Evolutionary conservation across 2,888 invertebrate genomes (phyloP), one percentile per base, ranked within the genome.

Genomic region (Agrochola lota): DNA sequence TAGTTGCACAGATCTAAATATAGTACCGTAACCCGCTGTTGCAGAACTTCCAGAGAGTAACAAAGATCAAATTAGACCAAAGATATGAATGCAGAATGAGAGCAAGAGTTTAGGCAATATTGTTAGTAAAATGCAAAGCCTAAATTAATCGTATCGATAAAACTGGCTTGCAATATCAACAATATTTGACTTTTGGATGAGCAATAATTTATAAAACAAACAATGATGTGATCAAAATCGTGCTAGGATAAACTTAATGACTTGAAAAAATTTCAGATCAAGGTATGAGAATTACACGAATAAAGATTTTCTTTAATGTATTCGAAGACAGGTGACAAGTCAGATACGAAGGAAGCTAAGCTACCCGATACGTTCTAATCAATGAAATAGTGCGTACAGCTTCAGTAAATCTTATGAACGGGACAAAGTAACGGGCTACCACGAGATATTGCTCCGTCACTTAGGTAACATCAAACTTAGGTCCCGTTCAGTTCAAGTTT

Each of bases 381-480:
- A 81, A 76, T 70, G 55, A 76, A 71, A 76, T 81, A 74, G 68
- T 79, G 62, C 66, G 40, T 71, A 74, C 67, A 11, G 62, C 64
- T 75, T 81, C 60, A 77, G 77, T 80, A 78, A 83, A 77, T 85
- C 83, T 83, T 79, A 66, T 71, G 71, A 87, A 85, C 79, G 80
- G 74, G 78, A 81, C 77, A 71, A 60, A 78, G 46, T 85, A 88
- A 88, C 88, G 85, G 88, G 49, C 60, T 70, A 64, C 70, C 40
- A 67, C 66, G 64, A 87, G 77, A 75, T 81, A 86, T 78, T 77
- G 76, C 83, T 26, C 69, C 17, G 74, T 84, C 86, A 86, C 77
- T 78, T 70, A 64, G 35, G 72, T 52, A 23, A 57, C 74, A 82
- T 85, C 80, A 85, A 88, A 83, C 82, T 70, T 72, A 30, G 66